Base-by-base conservation (phyloP, 1,140 invertebrate species). In the Melanaphis sacchari region DNA sequence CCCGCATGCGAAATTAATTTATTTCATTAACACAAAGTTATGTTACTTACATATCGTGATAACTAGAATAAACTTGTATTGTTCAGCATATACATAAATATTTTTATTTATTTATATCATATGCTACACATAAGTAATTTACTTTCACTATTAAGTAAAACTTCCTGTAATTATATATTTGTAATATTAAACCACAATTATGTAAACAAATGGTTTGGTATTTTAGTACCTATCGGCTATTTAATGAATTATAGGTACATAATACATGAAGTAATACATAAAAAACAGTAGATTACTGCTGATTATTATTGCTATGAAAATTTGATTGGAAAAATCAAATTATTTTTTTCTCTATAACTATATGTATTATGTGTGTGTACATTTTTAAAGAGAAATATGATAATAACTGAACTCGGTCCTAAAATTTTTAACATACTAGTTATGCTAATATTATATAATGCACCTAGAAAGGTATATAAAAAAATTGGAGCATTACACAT, bases 121-220 rank as follows among this genome's bases (percentile, higher is more conserved):
- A 49, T 49, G n/a, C 22, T 88, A 38, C 31, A 52, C 36, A 26
- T 26, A n/a, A 3, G 49, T 88, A 88, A 87, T 26, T 85, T 36
- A 49, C 8, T 52, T n/a, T 88, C 31, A 52, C 8, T 88, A 88
- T 88, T 38, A 49, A 88, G 43, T 36, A 88, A 36, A 52, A 49
- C 46, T 87, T 46, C 87, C 87, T 88, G 87, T 52, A 88, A 88
- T 88, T 88, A 52, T 49, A 88, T 18, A 88, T 49, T 52, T 36
- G 7, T 88, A n/a, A 49, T 52, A 88, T 49, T 88, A 88, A 49
- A 88, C 31, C 31, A 87, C 31, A 87, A n/a, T 36, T 87, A 4
- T 41, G 24, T 8, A 41, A 46, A 49, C 26, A 88, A 52, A 88
- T 46, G 43, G 38, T 4, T 85, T 26, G 1, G 38, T 9, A 41